phyloP scores from a whole-genome alignment of 2,113 vertebrate species.

The Cettia cetti region DNA sequence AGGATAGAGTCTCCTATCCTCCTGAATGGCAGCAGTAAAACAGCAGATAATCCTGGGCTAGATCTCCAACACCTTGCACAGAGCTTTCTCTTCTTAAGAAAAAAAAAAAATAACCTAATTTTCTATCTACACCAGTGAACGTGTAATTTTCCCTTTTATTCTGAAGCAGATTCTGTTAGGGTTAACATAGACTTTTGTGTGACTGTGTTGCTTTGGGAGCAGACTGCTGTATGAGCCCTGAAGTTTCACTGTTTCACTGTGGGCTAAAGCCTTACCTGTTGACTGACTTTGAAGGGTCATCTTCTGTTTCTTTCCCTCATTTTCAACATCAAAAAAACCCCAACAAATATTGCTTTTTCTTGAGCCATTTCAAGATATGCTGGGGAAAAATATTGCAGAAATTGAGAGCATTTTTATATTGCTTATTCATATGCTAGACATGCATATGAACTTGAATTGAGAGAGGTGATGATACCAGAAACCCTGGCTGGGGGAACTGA shows the following conservation, averaged over 20 bases:
- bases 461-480: background rate
- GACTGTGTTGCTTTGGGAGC: background rate
- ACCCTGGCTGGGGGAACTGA: background rate
- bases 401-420: background rate
- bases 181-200: background rate
- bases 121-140: background rate
- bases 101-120: background rate
- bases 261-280: background rate
- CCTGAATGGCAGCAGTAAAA: background rate
- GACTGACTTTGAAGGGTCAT: background rate
- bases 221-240: background rate
- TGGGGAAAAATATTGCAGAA: background rate
- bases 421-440: background rate
- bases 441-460: background rate
- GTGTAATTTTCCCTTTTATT: background rate
- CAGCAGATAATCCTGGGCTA: background rate
- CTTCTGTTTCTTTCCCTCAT: background rate
- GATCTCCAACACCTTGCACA: background rate
- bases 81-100: background rate
- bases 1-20: background rate
- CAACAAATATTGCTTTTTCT: background rate
- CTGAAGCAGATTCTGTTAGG: background rate
- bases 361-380: background rate
- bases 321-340: background rate
- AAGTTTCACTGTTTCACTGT: background rate